These are phyloP conservation scores for Phymorhynchus buccinoides DNA, from an alignment of 1,140 invertebrate species.

Conservation along the genomic window DNA sequence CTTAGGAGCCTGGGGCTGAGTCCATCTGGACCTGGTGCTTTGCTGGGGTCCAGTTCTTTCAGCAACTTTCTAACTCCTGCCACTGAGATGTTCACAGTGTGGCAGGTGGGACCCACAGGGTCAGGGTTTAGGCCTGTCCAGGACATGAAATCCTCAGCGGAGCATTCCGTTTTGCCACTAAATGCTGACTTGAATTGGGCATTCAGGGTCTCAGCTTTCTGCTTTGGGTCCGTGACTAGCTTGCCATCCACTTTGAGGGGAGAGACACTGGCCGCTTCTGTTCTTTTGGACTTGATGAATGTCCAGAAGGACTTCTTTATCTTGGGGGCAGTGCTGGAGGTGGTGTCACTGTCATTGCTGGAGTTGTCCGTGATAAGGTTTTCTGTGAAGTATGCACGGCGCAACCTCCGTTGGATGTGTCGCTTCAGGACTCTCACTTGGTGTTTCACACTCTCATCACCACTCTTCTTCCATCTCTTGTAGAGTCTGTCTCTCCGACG, in stretches of 20 bases:
- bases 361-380: neutral
- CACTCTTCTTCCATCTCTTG: neutral
- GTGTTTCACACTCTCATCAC: neutral
- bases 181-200: neutral
- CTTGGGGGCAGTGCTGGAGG: too few species aligned
- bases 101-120: neutral
- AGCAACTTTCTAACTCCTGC: too few species aligned
- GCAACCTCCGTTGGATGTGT: neutral
- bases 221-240: neutral
- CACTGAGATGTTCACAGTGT: too few species aligned
- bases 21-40: neutral
- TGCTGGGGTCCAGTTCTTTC: neutral
- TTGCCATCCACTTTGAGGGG: neutral
- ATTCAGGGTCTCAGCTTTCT: neutral
- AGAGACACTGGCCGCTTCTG: neutral
- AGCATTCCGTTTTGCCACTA: neutral
- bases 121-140: neutral
- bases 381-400: neutral
- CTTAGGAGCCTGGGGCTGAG: neutral
- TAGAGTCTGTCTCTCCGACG: neutral
- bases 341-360: too few species aligned
- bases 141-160: neutral
- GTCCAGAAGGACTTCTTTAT: neutral
- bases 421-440: neutral
- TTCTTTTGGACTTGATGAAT: neutral